These are phyloP conservation scores for Macroramphosus scolopax DNA, from an alignment of 2,797 vertebrate genomes.

Conservation along the genomic window DNA sequence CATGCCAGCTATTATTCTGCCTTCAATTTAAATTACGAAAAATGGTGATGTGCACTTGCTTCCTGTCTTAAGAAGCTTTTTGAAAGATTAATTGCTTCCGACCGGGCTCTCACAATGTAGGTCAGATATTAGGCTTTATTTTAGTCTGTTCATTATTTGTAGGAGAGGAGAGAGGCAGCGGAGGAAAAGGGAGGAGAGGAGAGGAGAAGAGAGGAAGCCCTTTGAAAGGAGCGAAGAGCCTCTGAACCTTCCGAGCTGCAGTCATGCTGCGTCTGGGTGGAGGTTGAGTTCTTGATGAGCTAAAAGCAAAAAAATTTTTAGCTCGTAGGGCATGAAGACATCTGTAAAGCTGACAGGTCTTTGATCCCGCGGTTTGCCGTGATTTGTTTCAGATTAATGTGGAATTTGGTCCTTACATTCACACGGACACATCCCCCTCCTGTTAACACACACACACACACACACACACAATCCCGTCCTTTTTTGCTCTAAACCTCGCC, in stretches of 20 bases:
- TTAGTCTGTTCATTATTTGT: constrained; percentile 56
- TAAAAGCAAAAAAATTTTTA: constrained; percentile 46
- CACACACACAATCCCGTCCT: constrained; percentile 5
- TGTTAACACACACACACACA: constrained; percentile 13
- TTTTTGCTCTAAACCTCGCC: constrained; percentile 12
- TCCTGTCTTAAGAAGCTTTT: constrained; percentile 64
- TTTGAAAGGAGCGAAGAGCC: constrained; percentile 36
- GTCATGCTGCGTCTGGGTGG: constrained; percentile 39
- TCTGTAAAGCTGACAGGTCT: constrained; percentile 57
- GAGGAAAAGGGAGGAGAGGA: constrained; percentile 7
- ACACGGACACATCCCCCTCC: constrained; percentile 32
- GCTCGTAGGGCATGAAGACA: constrained; percentile 41
- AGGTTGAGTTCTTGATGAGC: constrained; percentile 46
- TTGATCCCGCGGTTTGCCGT: constrained; percentile 61
- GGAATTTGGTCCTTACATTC: too few relatives aligned
- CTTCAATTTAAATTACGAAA: constrained; percentile 49
- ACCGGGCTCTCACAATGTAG: constrained; percentile 46
- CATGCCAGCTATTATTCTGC: constrained; percentile 27
- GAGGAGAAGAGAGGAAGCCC: constrained; percentile 11
- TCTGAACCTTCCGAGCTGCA: constrained; percentile 40
- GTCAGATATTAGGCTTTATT: constrained; percentile 65
- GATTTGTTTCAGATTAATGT: constrained; percentile 70
- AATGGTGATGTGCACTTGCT: constrained; percentile 28
- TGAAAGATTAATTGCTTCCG: constrained; percentile 60
- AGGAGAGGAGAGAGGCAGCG: constrained; percentile 8